A percentile compares a stretch with the other conserved stretches of the same genome.
These are phyloP conservation scores for Ammodytes dubius DNA, from an alignment of 2,113 vertebrate species.

Conservation along the genomic window DNA sequence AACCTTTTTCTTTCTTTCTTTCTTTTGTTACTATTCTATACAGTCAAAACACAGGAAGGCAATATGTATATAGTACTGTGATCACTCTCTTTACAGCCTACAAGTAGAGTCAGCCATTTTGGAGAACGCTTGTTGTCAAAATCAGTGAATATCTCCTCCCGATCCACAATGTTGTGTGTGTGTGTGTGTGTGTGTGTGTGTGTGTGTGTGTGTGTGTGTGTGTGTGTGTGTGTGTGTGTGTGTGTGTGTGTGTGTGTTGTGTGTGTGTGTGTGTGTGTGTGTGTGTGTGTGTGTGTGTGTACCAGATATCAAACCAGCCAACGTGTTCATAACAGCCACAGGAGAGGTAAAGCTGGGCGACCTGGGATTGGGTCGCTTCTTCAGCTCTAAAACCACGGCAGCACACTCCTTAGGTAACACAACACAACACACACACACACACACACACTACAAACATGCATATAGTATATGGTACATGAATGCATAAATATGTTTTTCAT, in stretches of 20 bases:
- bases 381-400: slow-evolving; percentile 96
- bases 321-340: slow-evolving; percentile 96
- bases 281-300: slow-evolving; percentile 20
- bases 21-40: background rate
- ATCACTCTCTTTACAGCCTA: background rate
- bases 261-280: slow-evolving; percentile 9
- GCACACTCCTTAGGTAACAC: slow-evolving; percentile 94
- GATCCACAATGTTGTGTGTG: too few relatives aligned
- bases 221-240: slow-evolving; percentile 18
- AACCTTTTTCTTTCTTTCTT: background rate
- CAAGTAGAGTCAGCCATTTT: too few relatives aligned
- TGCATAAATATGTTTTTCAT: background rate
- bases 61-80: background rate
- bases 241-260: background rate
- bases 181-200: background rate
- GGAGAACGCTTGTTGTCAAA: too few relatives aligned
- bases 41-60: background rate
- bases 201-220: slow-evolving; percentile 6
- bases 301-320: slow-evolving; percentile 95
- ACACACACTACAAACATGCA: background rate
- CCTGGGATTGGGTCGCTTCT: slow-evolving; percentile 94
- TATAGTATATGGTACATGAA: background rate
- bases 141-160: too few relatives aligned
- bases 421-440: background rate
- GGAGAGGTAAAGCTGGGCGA: slow-evolving; percentile 97